Evolutionary conservation across 2,113 vertebrate species (phyloP), one percentile per base, ranked within the genome.

Genomic region (Microtus ochrogaster): DNA sequence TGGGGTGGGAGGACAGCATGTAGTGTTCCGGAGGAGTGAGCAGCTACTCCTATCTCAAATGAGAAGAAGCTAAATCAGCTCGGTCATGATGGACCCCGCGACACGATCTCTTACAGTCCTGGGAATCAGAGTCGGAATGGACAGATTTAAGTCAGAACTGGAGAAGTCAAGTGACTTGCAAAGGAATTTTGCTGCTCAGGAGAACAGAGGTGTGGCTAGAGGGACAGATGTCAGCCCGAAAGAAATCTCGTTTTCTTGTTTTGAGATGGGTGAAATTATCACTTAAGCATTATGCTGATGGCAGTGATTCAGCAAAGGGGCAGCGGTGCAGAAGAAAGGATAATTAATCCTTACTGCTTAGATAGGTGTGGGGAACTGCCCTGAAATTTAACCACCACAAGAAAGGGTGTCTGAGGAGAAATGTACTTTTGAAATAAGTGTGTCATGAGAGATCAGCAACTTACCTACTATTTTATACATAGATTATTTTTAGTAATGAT

Each of bases 401-500:
- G 79, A 90, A 94, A 74, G 94, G 63, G 44, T 90, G 85, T 96
- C 61, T 93, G 55, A 91, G 81, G 58, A 77, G 77, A 95, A 84
- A 58, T 9, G n/a, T 28, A 55, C 39, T 92, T 95, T 39, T 11
- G 22, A 91, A 49, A 39, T 79, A 76, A 68, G 39, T 36, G 91
- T 49, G 84, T 95, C 76, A 89, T n/a, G 95, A 81, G 72, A 83
- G 39, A 28, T 26, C 36, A n/a, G 22, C 41, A 95, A 5, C 1
- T 58, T 24, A 58, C 41, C 21, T 93, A 28, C 61, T 85, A 5
- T 92, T 90, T 97, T 95, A 76, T 76, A 89, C 85, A 44, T 90
- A 55, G 26, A 66, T 94, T 96, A 52, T 74, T 74, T 96, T 90
- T 90, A 55, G 83, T 85, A n/a, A 85, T 92, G 52, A 28, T 41